Conservation (phyloP, 2,797 vertebrate genomes). For the Cyclopterus lumpus region DNA sequence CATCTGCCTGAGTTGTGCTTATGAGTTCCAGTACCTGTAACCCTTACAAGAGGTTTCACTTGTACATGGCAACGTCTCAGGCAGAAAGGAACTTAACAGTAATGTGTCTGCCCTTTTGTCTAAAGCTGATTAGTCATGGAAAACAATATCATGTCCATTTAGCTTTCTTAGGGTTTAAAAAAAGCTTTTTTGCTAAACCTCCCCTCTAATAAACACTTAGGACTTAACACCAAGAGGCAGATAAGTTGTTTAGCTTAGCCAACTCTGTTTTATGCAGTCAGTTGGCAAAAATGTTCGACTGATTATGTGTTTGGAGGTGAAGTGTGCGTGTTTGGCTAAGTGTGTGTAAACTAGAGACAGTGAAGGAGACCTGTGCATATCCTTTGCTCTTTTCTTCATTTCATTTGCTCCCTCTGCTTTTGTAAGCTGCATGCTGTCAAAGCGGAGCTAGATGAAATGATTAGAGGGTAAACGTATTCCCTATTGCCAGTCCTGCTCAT, state of each 20-base stretch:
- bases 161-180: constrained; percentile 62
- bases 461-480: not conserved
- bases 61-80: not conserved
- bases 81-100: constrained; percentile 4
- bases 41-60: not conserved
- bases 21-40: too few species aligned
- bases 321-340: not conserved
- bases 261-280: constrained; percentile 46
- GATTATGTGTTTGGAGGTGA: constrained; percentile 22
- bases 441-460: not conserved
- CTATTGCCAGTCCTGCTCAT: not conserved
- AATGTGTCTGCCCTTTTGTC: constrained; percentile 12
- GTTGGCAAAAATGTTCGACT: constrained; percentile 44
- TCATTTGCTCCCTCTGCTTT: not conserved
- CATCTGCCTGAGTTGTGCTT: too few species aligned
- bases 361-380: not conserved
- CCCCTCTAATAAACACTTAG: constrained; percentile 79
- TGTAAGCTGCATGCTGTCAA: not conserved
- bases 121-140: constrained; percentile 68
- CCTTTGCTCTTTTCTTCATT: not conserved
- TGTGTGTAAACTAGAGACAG: not conserved
- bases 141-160: constrained; percentile 66
- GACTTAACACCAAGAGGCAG: constrained; percentile 59
- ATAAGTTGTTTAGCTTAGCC: constrained; percentile 65
- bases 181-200: constrained; percentile 79